Evolutionary conservation across 2,113 vertebrate genomes (phyloP).

Genomic region (Tiliqua scincoides): DNA sequence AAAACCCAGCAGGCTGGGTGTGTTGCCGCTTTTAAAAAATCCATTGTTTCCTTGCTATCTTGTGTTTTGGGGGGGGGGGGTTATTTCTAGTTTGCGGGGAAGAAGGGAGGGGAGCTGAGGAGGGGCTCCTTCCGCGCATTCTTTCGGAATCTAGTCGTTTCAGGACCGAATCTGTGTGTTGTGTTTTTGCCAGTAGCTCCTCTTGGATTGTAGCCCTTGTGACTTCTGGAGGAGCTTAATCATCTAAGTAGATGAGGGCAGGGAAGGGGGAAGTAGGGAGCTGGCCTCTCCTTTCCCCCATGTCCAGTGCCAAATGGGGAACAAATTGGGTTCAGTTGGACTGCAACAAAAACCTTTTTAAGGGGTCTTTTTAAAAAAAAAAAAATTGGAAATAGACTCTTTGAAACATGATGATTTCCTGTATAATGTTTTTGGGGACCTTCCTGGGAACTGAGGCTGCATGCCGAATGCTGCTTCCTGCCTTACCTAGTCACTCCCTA

Average conservation of each 20-base stretch:
- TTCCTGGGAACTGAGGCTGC: neutral
- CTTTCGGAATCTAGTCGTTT: neutral
- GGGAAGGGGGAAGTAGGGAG: constrained; percentile 35
- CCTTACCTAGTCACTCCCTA: too few species aligned
- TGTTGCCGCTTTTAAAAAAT: constrained; percentile 35
- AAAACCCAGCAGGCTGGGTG: constrained; percentile 80
- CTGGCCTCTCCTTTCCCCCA: constrained; percentile 58
- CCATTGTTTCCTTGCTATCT: constrained; percentile 26
- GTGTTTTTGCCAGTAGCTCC: too few species aligned
- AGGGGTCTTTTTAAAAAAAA: neutral
- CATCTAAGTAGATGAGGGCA: neutral
- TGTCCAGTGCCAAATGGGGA: neutral
- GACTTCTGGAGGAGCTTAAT: too few species aligned
- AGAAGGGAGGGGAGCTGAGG: neutral
- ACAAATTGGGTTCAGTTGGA: neutral
- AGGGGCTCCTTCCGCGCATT: neutral
- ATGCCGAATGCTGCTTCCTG: too few species aligned
- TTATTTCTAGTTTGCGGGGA: neutral
- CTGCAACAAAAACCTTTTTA: neutral
- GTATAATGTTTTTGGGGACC: constrained; percentile 31
- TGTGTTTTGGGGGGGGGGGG: neutral
- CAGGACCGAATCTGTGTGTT: too few species aligned
- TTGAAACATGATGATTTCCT: neutral
- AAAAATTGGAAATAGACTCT: constrained; percentile 5
- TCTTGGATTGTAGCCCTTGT: too few species aligned